Evolutionary conservation across 2,797 vertebrate genomes (phyloP), one percentile per base, ranked within the genome.

Genomic region (Enteromius fasciolatus): DNA sequence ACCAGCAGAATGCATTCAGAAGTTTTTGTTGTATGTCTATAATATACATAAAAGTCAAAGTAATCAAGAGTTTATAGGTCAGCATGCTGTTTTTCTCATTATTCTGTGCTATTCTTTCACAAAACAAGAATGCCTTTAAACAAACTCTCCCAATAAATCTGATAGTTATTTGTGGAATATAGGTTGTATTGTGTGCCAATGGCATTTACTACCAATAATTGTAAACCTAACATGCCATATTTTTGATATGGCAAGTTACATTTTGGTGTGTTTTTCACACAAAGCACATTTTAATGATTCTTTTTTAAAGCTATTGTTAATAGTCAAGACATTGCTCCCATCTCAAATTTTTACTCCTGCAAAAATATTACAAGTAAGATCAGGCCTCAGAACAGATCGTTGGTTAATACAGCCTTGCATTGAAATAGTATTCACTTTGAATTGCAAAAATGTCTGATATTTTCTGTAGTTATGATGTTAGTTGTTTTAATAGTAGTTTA

Each of bases 1-100:
- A 83, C 50, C 36, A 84, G 52, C 67, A 84, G 61, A 83, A 81
- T 78, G 76, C 48, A 76, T 81, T 68, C 57, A 79, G 33, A 46
- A 64, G 48, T 17, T 61, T 67, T 57, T 31, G 20, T 9, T 41
- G 25, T 33, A 64, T 52, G 59, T 66, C 59, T 81, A 25, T 46
- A 31, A 72, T 61, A 72, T 72, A 72, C 18, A 46, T 63, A 66
- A 28, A 39, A 63, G 57, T 64, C 41, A 44, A 28, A 76, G n/a
- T n/a, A 25, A 44, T 61, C 4, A 46, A 76, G 39, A 41, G 39
- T 76, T 76, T 76, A 46, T 20, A 46, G 57, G 23, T 46, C 75
- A 46, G 11, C 9, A 0, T 1, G 10, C 39, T 61, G 75, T 63
- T 76, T 59, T 44, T 46, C 1, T 46, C 36, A 46, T 76, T 63